These are phyloP conservation scores for Oplegnathus fasciatus DNA, from an alignment of 2,113 vertebrate species.

Conservation along the genomic window DNA sequence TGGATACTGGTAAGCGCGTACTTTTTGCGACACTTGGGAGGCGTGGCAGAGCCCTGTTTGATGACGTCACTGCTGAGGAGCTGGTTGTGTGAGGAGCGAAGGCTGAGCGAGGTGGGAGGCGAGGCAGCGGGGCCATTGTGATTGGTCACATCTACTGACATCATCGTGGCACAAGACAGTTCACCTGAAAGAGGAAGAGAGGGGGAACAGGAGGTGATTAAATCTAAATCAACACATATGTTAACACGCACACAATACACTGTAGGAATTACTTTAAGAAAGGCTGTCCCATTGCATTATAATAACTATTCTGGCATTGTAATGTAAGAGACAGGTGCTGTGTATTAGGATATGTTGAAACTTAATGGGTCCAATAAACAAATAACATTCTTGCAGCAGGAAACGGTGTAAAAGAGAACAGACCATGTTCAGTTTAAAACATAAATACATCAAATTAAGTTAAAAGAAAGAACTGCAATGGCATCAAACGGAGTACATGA, in stretches of 20 bases:
- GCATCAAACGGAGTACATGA: not conserved
- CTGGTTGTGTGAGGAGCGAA: constrained; percentile 96
- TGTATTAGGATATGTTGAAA: not conserved
- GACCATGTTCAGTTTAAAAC: not conserved
- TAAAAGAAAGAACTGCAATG: not conserved
- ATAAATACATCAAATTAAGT: not conserved
- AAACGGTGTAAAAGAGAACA: not conserved
- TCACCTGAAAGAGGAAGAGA: constrained; percentile 77
- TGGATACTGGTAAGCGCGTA: constrained; percentile 96
- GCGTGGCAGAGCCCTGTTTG: constrained; percentile 90
- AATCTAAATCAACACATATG: not conserved
- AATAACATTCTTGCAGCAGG: not conserved
- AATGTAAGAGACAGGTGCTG: not conserved
- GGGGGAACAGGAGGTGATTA: not conserved
- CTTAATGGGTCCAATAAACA: not conserved
- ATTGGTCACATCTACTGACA: constrained; percentile 92
- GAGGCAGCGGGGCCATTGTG: constrained; percentile 88
- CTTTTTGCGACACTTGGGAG: constrained; percentile 96
- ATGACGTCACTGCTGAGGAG: constrained; percentile 90
- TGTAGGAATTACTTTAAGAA: not conserved
- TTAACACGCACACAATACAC: not conserved
- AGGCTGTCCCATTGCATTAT: not conserved
- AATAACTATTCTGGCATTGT: not conserved
- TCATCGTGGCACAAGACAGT: constrained; percentile 83
- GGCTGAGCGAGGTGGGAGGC: constrained; percentile 92